Conservation (phyloP, 2,797 vertebrate species). For the Rhabdomys pumilio region DNA sequence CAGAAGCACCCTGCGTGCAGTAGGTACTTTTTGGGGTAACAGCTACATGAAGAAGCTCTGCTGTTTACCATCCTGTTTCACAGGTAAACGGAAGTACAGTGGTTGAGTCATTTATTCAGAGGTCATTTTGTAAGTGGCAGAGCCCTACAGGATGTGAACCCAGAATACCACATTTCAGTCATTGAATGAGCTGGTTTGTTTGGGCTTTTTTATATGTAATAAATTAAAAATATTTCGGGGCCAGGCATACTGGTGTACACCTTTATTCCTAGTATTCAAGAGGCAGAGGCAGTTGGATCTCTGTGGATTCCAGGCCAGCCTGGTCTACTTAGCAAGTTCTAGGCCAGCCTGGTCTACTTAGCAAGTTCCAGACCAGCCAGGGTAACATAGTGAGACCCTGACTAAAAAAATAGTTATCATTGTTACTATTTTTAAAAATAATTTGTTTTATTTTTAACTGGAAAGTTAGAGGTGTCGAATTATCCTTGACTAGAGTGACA, state of each 20-base stretch:
- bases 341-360: background rate
- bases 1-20: background rate
- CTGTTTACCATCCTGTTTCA: constrained; percentile 12
- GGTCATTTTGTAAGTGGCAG: constrained; percentile 44
- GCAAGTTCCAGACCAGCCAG: background rate
- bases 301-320: background rate
- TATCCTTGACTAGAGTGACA: background rate
- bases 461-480: background rate
- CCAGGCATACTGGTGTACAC: background rate
- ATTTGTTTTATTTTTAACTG: background rate
- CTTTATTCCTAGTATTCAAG: background rate
- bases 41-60: background rate
- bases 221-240: background rate
- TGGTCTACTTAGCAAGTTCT: background rate
- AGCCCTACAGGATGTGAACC: constrained; percentile 24
- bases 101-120: constrained; percentile 35
- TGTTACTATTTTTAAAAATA: background rate
- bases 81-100: constrained; percentile 21
- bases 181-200: background rate
- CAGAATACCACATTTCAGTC: background rate
- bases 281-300: background rate
- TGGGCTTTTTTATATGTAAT: background rate
- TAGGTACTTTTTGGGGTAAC: constrained; percentile 26
- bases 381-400: background rate
- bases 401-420: background rate